Evolutionary conservation across 2,888 invertebrate species (phyloP).

Genomic region (Patella pellucida): DNA sequence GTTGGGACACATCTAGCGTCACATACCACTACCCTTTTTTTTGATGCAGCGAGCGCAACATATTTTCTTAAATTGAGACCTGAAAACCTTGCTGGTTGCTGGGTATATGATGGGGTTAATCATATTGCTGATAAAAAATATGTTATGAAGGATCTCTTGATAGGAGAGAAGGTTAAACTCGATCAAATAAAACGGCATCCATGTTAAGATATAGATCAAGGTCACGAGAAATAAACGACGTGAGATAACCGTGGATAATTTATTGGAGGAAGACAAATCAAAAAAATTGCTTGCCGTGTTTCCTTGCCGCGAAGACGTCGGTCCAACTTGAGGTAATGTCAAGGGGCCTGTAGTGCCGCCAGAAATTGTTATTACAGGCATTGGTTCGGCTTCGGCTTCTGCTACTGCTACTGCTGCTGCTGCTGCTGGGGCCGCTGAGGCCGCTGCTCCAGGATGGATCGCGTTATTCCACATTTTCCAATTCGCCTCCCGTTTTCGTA

Average conservation of each 20-base stretch:
- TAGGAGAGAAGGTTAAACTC: neutral
- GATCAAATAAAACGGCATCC: conserved; percentile 6
- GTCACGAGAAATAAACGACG: neutral
- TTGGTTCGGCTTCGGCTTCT: neutral
- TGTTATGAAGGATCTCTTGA: neutral
- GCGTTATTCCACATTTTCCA: conserved; percentile 4
- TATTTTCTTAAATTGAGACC: neutral
- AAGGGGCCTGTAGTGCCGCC: neutral
- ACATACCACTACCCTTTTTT: neutral
- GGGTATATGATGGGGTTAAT: neutral
- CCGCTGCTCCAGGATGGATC: neutral
- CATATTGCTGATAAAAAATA: neutral
- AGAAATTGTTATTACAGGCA: neutral
- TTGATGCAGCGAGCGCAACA: neutral
- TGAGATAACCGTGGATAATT: neutral
- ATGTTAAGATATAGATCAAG: neutral
- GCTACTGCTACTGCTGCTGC: neutral
- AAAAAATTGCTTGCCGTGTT: neutral
- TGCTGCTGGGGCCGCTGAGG: no score
- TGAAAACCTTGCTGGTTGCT: neutral
- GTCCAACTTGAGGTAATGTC: neutral
- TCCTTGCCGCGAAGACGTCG: neutral
- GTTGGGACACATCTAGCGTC: neutral
- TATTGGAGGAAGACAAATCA: neutral
- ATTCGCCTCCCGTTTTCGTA: neutral